These are phyloP conservation scores for Drosophila kohkoa DNA, from an alignment of 1,140 invertebrate genomes.

Conservation along the genomic window DNA sequence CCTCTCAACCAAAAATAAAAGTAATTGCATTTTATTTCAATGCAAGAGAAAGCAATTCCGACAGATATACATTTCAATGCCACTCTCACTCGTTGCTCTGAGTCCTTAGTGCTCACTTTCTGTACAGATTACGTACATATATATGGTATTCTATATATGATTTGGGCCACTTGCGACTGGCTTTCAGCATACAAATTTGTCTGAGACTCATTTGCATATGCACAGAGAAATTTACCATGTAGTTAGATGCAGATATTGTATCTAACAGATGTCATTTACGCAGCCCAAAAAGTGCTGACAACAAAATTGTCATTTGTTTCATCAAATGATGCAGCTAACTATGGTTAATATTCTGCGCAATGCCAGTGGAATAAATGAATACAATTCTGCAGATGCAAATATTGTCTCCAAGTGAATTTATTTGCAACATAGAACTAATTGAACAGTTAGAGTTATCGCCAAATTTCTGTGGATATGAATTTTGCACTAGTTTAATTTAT, in stretches of 20 bases:
- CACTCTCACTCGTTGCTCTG: background rate
- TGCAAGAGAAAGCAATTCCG: conserved; percentile 27
- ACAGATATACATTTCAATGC: background rate
- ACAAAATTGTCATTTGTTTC: conserved; percentile 44
- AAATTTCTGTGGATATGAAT: no score
- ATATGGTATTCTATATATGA: conserved; percentile 7
- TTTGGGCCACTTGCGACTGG: conserved; percentile 42
- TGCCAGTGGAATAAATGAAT: conserved; percentile 1
- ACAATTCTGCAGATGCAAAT: background rate
- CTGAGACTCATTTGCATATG: conserved; percentile 69
- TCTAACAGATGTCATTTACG: conserved; percentile 54
- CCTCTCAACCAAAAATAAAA: conserved; percentile 49
- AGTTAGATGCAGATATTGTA: conserved; percentile 57
- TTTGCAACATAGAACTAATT: background rate
- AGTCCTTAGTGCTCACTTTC: background rate
- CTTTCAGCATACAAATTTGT: conserved; percentile 31
- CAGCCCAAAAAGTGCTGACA: conserved; percentile 42
- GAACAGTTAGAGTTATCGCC: background rate
- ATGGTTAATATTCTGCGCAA: conserved; percentile 9
- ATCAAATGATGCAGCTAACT: conserved; percentile 34
- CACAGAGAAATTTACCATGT: conserved; percentile 39
- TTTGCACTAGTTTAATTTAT: no score
- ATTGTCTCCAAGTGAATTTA: background rate
- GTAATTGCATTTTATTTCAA: conserved; percentile 77
- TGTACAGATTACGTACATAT: conserved; percentile 10